phyloP scores from a whole-genome alignment of 2,113 vertebrate species.

The Cyanistes caeruleus region DNA sequence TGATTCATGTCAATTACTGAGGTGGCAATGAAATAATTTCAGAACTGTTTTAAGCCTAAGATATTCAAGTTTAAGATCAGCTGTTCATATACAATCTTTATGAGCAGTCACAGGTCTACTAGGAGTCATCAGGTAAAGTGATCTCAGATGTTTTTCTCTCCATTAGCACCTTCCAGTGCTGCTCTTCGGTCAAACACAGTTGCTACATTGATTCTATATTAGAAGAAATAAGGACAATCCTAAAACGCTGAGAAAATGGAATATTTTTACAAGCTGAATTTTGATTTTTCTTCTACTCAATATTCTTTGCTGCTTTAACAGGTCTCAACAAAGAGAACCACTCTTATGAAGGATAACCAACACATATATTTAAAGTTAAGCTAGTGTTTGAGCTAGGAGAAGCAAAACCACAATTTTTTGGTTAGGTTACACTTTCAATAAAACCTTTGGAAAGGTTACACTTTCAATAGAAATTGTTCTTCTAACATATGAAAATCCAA shows the following conservation, averaged over 20 bases:
- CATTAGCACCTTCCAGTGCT: not conserved
- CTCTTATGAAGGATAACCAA: not conserved
- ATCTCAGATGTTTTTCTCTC: not conserved
- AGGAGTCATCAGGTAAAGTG: not conserved
- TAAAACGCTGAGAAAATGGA: not conserved
- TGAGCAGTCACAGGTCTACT: not conserved
- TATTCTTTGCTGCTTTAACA: not conserved
- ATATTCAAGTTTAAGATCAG: not conserved
- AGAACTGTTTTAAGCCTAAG: not conserved
- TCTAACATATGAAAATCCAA: not conserved
- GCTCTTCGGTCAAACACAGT: not conserved
- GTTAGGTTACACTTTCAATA: too few relatives aligned
- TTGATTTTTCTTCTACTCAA: not conserved
- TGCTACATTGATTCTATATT: not conserved
- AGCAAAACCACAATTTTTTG: not conserved
- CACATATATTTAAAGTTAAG: not conserved
- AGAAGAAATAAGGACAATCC: not conserved
- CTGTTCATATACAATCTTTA: not conserved
- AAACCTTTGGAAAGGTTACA: not conserved
- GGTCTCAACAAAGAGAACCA: not conserved
- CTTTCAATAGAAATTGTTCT: not conserved
- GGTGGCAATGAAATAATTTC: constrained; percentile 19
- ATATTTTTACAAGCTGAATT: not conserved
- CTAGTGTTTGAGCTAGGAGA: not conserved
- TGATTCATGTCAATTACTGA: not conserved